Conservation (phyloP, 2,888 invertebrate species). For the Pachliopta kotzebuea region DNA sequence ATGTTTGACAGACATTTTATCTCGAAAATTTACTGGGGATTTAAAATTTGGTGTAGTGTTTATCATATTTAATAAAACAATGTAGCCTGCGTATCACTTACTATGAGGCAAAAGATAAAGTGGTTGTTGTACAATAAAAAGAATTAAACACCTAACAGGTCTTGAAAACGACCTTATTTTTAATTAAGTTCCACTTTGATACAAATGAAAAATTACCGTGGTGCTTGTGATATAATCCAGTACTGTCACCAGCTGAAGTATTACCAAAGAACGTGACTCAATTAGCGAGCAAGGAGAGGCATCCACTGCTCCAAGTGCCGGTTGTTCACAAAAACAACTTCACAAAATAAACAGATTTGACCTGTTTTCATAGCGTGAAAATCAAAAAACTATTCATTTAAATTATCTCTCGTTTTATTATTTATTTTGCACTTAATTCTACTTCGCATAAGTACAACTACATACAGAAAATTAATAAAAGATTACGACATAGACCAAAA, state of each 20-base stretch:
- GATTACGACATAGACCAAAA: no score
- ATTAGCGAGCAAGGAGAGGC: constrained; percentile 19
- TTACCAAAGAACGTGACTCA: constrained; percentile 25
- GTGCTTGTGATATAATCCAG: constrained; percentile 1
- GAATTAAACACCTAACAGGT: neutral
- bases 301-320: constrained; percentile 1
- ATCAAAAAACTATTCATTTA: no score
- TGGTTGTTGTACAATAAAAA: no score
- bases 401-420: no score
- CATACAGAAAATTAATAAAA: neutral
- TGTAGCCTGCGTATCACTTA: no score
- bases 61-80: no score
- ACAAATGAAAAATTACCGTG: neutral
- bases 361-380: neutral
- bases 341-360: constrained; percentile 14
- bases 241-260: constrained; percentile 17
- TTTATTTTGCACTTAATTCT: neutral
- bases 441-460: neutral
- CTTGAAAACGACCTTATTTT: neutral
- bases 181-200: constrained; percentile 6
- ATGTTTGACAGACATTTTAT: no score
- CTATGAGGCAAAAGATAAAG: no score
- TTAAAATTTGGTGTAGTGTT: no score
- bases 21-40: no score
- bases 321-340: constrained; percentile 8